Percentiles rank a stretch among this genome's conserved stretches.
Evolutionary conservation across 1,140 invertebrate genomes (phyloP).

Genomic region (Tachypleus tridentatus): DNA sequence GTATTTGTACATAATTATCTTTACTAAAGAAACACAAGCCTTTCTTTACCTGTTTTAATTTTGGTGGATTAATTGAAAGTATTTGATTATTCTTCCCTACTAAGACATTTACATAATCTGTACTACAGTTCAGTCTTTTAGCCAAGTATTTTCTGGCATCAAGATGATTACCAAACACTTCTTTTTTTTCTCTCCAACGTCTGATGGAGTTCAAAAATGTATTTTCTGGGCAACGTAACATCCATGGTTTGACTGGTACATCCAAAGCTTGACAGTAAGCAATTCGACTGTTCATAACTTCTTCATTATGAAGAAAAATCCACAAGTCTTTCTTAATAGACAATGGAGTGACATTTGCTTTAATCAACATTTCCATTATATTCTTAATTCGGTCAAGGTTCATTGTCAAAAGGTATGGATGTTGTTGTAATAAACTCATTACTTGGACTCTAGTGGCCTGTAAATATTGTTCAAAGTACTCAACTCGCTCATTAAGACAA

Average conservation of each 20-base stretch:
- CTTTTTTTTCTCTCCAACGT: not conserved
- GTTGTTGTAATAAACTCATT: not conserved
- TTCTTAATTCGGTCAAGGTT: not conserved
- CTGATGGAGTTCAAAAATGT: not conserved
- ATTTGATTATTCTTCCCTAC: not conserved
- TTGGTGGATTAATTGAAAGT: too few relatives aligned
- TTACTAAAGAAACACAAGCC: too few relatives aligned
- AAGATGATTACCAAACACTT: not conserved
- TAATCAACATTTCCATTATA: not conserved
- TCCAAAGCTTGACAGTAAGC: not conserved
- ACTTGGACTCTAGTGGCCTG: not conserved
- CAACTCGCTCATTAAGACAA: not conserved
- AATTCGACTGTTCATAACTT: not conserved
- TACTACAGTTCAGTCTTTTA: not conserved
- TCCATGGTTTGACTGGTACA: not conserved
- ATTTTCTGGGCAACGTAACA: not conserved
- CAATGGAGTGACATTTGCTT: not conserved
- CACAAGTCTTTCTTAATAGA: not conserved
- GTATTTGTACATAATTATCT: too few relatives aligned
- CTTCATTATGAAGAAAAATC: conserved; percentile 1
- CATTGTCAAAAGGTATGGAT: not conserved
- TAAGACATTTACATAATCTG: not conserved
- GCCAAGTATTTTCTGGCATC: not conserved
- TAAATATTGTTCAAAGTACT: not conserved
- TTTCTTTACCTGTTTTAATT: too few relatives aligned